Percentiles rank a stretch among this genome's conserved stretches.
Evolutionary conservation across 2,113 vertebrate species (phyloP).

Genomic region (Mirounga angustirostris): DNA sequence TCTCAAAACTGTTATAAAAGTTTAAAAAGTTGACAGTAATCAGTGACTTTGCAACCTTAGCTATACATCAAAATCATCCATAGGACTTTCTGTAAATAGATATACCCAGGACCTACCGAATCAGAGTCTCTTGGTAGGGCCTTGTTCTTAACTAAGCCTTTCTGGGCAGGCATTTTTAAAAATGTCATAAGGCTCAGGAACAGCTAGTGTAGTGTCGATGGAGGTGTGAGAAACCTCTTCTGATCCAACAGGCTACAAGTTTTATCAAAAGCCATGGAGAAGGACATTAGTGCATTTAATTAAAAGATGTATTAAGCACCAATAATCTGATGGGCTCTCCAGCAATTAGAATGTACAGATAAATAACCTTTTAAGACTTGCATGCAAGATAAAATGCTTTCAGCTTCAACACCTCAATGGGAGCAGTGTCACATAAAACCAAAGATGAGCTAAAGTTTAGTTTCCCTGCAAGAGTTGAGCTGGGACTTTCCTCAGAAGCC

Average conservation of each 20-base stretch:
- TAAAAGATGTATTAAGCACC: neutral
- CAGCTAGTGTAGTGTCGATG: neutral
- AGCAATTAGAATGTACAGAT: neutral
- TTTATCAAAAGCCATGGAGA: neutral
- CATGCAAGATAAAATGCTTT: neutral
- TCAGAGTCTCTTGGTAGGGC: neutral
- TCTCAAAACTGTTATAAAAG: neutral
- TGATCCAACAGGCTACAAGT: neutral
- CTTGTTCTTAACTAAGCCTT: neutral
- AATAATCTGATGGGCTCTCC: neutral
- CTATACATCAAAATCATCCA: neutral
- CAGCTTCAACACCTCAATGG: neutral
- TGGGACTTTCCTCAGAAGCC: neutral
- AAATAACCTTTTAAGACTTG: neutral
- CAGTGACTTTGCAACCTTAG: slow-evolving; percentile 2
- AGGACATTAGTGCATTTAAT: neutral
- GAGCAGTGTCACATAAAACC: neutral
- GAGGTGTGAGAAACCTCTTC: slow-evolving; percentile 24
- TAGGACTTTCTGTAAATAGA: neutral
- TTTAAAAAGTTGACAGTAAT: neutral
- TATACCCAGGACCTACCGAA: neutral
- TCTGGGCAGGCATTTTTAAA: neutral
- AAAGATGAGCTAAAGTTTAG: neutral
- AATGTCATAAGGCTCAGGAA: neutral
- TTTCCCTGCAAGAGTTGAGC: too few species aligned